Evolutionary conservation across 2,888 invertebrate species (phyloP), one percentile per base, ranked within the genome.

Genomic region (Parnassius apollo): DNA sequence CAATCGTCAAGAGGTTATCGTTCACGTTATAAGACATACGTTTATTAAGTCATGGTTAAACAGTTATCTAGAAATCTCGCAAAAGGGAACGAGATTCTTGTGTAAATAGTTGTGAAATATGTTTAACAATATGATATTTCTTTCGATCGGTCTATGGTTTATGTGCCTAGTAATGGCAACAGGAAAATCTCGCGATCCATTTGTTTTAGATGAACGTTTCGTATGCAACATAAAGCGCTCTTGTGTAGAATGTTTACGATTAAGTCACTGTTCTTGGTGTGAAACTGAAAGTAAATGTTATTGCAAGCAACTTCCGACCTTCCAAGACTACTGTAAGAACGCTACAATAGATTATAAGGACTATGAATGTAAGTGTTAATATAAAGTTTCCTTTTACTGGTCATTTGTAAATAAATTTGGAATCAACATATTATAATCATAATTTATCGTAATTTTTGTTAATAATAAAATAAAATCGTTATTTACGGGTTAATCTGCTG

Each of bases 211-310:
- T 60, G 78, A 89, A 56, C 76, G 77, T 44, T 85, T 78, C 76
- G 77, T 90, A 65, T 91, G 91, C 67, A 73, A 69, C 49, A 81
- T 89, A n/a, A 91, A 91, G 71, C 72, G 60, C 10, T 76, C 81
- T 2, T 91, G 91, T 68, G 61, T 77, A n/a, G 80, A 83, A 35
- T 91, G 91, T 69, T 74, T 91, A 10, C 76, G 74, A 42, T 71
- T 90, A 35, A 68, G 80, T 45, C 90, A 89, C 61, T 91, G 91
- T 72, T 82, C 88, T 4, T 91, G 91, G 91, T 91, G 91, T 66
- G 68, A 73, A 13, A 68, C 74, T 4, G 77, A 83, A 61, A 81
- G 75, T n/a, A 81, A 71, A 74, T 91, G 91, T 66, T 90, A 82
- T 70, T 86, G 89, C 8, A 77, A 75, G 58, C 70, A 73, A 18